A percentile compares a stretch with the other conserved stretches of the same genome.
These are phyloP conservation scores for Agrilus cyanescens DNA, from an alignment of 2,888 invertebrate species.

Conservation along the genomic window DNA sequence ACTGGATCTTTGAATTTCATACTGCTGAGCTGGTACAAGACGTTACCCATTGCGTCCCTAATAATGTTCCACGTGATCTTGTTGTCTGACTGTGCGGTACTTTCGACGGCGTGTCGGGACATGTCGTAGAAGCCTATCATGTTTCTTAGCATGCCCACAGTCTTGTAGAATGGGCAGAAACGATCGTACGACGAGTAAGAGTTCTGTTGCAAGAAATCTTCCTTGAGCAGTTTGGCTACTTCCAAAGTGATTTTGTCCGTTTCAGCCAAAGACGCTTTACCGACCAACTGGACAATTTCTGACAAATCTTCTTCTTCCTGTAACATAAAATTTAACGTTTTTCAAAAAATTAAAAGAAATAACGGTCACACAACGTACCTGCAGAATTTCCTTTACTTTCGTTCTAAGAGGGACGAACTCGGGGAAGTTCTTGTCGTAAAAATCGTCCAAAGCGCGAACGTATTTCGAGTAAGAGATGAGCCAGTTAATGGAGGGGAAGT, in stretches of 20 bases:
- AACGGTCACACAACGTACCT: slow-evolving; percentile 19
- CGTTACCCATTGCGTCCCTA: slow-evolving; percentile 91
- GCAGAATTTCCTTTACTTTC: slow-evolving; percentile 60
- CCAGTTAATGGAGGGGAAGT: slow-evolving; percentile 99
- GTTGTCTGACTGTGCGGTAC: slow-evolving; percentile 97
- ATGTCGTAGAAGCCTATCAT: slow-evolving; percentile 98
- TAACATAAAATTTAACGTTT: slow-evolving; percentile 30
- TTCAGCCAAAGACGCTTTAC: slow-evolving; percentile 97
- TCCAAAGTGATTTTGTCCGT: slow-evolving; percentile 98
- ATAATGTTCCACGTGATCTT: slow-evolving; percentile 98
- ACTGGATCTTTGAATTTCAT: slow-evolving; percentile 99
- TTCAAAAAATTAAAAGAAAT: slow-evolving; percentile 56
- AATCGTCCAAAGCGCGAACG: slow-evolving; percentile 95
- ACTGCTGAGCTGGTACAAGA: slow-evolving; percentile 92
- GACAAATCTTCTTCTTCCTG: slow-evolving; percentile 99
- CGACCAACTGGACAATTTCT: slow-evolving; percentile 99
- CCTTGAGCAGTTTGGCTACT: slow-evolving; percentile 95
- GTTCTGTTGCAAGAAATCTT: slow-evolving; percentile 99
- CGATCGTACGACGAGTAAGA: slow-evolving; percentile 91
- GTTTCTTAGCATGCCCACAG: slow-evolving; percentile 96
- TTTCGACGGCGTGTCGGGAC: slow-evolving; percentile 95
- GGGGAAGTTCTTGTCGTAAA: slow-evolving; percentile 95
- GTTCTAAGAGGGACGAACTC: slow-evolving; percentile 97
- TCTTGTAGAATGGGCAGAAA: slow-evolving; percentile 99
- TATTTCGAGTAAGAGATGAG: slow-evolving; percentile 96